phyloP scores from a whole-genome alignment of 2,113 vertebrate species.

The Rhinichthys klamathensis region DNA sequence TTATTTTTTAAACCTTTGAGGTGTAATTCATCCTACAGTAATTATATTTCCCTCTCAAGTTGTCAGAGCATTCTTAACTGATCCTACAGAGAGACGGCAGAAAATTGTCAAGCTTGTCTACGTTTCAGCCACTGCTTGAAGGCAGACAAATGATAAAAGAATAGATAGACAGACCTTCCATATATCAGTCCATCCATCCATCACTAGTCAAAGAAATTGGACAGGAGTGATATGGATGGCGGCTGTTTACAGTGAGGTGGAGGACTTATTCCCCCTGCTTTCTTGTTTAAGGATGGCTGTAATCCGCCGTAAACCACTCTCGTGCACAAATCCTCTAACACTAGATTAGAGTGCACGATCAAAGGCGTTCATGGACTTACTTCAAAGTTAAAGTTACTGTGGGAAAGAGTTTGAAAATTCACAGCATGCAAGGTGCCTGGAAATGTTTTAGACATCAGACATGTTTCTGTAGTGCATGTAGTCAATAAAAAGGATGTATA shows the following conservation, averaged over 20 bases:
- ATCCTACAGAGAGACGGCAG: background rate
- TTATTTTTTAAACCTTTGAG: constrained; percentile 35
- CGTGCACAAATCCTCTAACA: constrained; percentile 30
- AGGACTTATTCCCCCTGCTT: constrained; percentile 40
- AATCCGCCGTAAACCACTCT: constrained; percentile 28
- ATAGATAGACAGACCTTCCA: background rate
- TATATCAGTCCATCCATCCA: background rate
- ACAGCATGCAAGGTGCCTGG: background rate
- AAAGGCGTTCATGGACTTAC: constrained; percentile 17
- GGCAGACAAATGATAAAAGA: constrained; percentile 6
- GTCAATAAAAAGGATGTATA: background rate
- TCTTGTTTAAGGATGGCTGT: constrained; percentile 49
- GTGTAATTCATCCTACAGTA: constrained; percentile 39
- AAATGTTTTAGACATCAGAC: background rate
- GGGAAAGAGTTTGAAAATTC: background rate
- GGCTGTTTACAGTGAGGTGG: background rate
- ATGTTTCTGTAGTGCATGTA: background rate
- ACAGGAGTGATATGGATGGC: background rate
- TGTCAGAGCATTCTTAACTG: background rate
- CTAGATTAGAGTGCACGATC: background rate
- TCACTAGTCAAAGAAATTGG: background rate
- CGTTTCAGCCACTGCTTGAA: background rate
- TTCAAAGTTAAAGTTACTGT: background rate
- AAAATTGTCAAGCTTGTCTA: constrained; percentile 11
- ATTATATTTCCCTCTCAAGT: constrained; percentile 36